Percentiles rank a stretch among this genome's conserved stretches.
Conservation (phyloP, 2,113 vertebrate genomes). For the Diadophis punctatus region DNA sequence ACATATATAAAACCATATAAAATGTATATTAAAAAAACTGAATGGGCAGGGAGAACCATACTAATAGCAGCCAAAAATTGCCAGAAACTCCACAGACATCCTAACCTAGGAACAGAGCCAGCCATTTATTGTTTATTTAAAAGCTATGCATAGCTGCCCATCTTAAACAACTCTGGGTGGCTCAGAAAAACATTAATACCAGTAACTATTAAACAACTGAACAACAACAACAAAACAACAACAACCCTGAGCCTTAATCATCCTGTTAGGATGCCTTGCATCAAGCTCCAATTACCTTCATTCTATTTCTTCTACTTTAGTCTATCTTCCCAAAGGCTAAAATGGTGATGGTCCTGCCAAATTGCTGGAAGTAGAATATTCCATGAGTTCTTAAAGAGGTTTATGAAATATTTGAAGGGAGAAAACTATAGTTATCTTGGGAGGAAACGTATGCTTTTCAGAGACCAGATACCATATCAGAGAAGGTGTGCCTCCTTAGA, state of each 20-base stretch:
- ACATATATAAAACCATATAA: neutral
- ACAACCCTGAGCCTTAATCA: neutral
- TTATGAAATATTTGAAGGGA: neutral
- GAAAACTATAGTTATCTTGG: neutral
- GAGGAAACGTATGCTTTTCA: neutral
- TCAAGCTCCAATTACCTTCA: neutral
- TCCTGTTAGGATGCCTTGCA: neutral
- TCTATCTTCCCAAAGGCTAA: neutral
- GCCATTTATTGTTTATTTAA: neutral
- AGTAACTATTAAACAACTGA: neutral
- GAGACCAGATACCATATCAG: neutral
- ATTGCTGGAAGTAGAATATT: neutral
- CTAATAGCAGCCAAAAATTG: neutral
- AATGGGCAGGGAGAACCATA: neutral
- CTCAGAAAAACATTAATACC: neutral
- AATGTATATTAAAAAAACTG: neutral
- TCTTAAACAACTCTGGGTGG: neutral
- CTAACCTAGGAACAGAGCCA: neutral
- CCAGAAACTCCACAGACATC: neutral
- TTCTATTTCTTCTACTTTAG: neutral
- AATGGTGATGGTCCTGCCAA: neutral
- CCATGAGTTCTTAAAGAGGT: neutral
- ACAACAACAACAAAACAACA: no score
- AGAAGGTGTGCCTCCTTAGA: neutral
- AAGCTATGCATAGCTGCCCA: neutral